phyloP scores from a whole-genome alignment of 1,140 invertebrate species.

The Pseudomyrmex sp. region DNA sequence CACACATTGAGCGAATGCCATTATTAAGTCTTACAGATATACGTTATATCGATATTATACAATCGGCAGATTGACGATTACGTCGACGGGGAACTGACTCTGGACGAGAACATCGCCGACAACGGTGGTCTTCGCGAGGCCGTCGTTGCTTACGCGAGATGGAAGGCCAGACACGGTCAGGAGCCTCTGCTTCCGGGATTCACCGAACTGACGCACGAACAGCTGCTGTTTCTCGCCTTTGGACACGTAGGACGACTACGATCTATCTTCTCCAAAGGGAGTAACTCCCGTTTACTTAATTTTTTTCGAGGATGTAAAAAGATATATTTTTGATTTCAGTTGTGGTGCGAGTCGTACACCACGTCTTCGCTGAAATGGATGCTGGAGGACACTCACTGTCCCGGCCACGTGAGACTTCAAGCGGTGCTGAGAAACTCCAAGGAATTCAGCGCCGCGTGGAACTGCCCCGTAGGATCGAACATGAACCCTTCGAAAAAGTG shows the following conservation, averaged over 20 bases:
- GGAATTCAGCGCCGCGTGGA: constrained; percentile 93
- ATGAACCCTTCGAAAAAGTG: constrained; percentile 96
- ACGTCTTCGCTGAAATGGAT: constrained; percentile 88
- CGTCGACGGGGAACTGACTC: constrained; percentile 92
- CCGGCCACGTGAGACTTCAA: constrained; percentile 90
- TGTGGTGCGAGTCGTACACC: constrained; percentile 92
- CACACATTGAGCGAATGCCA: no score
- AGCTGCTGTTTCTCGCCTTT: constrained; percentile 96
- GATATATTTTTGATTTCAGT: constrained; percentile 82
- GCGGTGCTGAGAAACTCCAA: constrained; percentile 94
- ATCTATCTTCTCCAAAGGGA: background rate
- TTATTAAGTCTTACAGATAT: background rate
- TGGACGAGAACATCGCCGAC: constrained; percentile 96
- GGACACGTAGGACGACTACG: constrained; percentile 89
- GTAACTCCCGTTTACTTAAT: background rate
- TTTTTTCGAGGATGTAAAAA: background rate
- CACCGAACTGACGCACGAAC: constrained; percentile 90
- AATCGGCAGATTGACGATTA: constrained; percentile 81
- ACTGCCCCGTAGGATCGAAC: constrained; percentile 89
- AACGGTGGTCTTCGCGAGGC: constrained; percentile 95
- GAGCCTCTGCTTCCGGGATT: constrained; percentile 91
- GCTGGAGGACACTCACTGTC: constrained; percentile 91
- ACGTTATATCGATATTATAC: background rate
- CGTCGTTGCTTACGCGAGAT: constrained; percentile 89
- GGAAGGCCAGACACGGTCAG: constrained; percentile 86